Evolutionary conservation across 35 echinoderm and acorn worm genomes (phyloP), one percentile per base, ranked within the genome.

Genomic region (Nesometra sesokonis): DNA sequence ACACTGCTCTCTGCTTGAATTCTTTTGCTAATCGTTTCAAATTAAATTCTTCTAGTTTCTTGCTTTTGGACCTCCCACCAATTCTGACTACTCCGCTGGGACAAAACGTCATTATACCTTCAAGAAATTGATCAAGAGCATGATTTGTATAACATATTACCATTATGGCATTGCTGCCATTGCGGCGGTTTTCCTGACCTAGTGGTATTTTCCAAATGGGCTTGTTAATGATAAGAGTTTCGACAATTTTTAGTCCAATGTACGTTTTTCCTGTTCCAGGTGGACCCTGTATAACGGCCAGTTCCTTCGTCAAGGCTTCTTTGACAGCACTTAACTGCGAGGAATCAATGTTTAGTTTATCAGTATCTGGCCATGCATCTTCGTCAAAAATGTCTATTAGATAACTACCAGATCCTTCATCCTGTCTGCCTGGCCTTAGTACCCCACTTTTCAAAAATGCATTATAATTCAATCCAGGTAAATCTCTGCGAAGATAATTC

Each of bases 211-310:
- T 11, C 92, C 96, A 99, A 37, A 85, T 79, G 1, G 37, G 19
- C 9, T 52, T 92, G 47, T 99, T 99, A 30, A 46, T 21, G 0
- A 99, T 82, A 38, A 99, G 86, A 46, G 92, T 90, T 37, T 90
- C 87, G 33, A 99, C 93, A 81, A 99, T 92, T 37, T 99, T 99
- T 5, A 99, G 67, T 13, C 96, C 93, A 33, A 99, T 92, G 86
- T 92, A 94, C 1, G 96, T 99, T 90, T 99, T 99, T 3, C 96
- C 96, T 31, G 96, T 99, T 36, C 96, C 96, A 34, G 96, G 96
- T 29, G 96, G 96, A 27, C 96, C 96, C 82, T 99, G 96, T 57
- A 99, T 94, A 37, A 93, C 82, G 17, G 92, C 84, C 13, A 99
- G 39, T 76, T 99, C 96, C 46, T 94, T 79, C 33, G 92, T 94